phyloP scores from a whole-genome alignment of 2,797 vertebrate species.

The Pseudomugil tenellus region DNA sequence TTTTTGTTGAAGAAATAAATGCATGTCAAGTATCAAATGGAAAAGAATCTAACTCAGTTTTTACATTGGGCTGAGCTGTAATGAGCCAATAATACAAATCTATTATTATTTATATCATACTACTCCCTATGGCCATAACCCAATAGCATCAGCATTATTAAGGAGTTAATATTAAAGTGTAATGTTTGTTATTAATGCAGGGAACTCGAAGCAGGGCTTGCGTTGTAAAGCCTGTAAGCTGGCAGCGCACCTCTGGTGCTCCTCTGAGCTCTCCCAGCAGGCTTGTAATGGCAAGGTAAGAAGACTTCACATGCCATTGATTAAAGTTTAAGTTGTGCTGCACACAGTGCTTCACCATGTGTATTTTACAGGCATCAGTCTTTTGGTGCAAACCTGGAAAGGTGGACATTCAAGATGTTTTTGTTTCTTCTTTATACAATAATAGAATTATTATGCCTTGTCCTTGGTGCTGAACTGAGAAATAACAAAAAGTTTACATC shows the following conservation, averaged over 20 bases:
- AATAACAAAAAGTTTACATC: not conserved
- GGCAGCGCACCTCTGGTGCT: conserved; percentile 91
- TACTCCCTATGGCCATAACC: not conserved
- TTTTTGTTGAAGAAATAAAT: not conserved
- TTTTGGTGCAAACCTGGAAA: not conserved
- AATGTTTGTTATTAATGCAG: conserved; percentile 66
- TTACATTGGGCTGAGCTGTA: not conserved
- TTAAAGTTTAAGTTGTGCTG: not conserved
- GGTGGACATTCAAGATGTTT: not conserved
- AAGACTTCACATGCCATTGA: not conserved
- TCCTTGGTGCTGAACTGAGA: not conserved
- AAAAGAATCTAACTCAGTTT: not conserved
- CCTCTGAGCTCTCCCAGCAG: conserved; percentile 88
- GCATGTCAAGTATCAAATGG: not conserved
- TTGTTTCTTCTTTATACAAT: not conserved
- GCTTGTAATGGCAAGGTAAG: conserved; percentile 89
- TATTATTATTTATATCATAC: not conserved
- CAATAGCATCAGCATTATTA: not conserved
- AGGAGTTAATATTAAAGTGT: not conserved
- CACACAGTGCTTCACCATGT: not conserved
- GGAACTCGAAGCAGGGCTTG: conserved; percentile 92
- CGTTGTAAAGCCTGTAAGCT: conserved; percentile 91
- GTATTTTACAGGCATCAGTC: conserved; percentile 3
- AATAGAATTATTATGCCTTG: not conserved
- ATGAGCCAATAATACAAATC: not conserved